Base-by-base conservation (phyloP, 2,888 invertebrate genomes). In the Trichopria drosophilae region DNA sequence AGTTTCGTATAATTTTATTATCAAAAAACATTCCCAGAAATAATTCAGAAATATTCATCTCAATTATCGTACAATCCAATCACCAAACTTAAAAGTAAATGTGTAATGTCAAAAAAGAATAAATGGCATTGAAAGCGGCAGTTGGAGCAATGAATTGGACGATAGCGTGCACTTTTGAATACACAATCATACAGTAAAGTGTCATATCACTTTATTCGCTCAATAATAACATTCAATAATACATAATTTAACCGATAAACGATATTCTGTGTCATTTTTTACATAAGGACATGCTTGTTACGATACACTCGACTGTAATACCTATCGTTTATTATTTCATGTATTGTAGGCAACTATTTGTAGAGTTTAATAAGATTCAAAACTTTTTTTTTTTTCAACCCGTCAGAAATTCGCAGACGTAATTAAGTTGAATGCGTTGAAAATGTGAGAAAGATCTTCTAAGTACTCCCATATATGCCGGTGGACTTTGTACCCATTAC, bases 181-280 rank as follows among this genome's bases (percentile, higher is more conserved):
- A 65, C 63, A 66, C 59, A 70, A 60, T 60, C 58, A 55, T 58
- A 58, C 47, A 61, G 58, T 67, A 73, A 75, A 73, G 72, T 72
- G 72, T 69, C 64, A 61, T 63, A 63, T 71, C 70, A 73, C 72
- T 75, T 75, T 73, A 73, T 73, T 73, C 67, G 69, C 69, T 73
- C 72, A 73, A 69, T 75, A 67, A 65, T 74, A 75, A 75, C 73
- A 74, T 74, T 72, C 65, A 73, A 73, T 75, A 74, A 69, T 74
- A 73, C 74, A 74, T 68, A 71, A 72, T 73, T 74, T 68, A 73
- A 74, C 69, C 62, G 65, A 71, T 73, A 66, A 68, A 69, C 57
- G 65, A 65, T 69, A 68, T 69, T 61, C 61, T 66, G 64, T 68
- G 58, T 65, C 61, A 61, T 68, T 70, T n/a, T 73, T 73, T 71